phyloP scores from a whole-genome alignment of 2,888 invertebrate species.

The Pantelozetes paolii region DNA sequence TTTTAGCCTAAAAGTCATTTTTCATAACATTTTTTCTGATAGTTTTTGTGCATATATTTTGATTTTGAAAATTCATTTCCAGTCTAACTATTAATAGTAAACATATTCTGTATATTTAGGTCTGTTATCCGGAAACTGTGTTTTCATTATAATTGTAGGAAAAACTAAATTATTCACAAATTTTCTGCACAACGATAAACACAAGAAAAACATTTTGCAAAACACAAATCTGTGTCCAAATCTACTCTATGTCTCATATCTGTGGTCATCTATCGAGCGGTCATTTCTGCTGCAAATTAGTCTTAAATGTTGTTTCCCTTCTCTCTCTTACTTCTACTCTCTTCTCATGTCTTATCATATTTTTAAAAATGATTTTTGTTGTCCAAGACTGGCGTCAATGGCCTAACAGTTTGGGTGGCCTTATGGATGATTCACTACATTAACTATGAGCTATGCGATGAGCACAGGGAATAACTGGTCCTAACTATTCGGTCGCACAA shows the following conservation, averaged over 20 bases:
- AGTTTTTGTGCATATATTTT: no score
- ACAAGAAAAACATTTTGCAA: no score
- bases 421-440: constrained; percentile 31
- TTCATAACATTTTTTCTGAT: no score
- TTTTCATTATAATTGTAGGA: no score
- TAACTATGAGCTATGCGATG: constrained; percentile 24
- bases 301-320: not conserved
- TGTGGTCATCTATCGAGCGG: constrained; percentile 24
- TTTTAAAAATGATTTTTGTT: not conserved
- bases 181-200: no score
- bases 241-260: not conserved
- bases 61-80: no score
- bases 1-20: no score
- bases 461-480: not conserved
- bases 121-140: no score
- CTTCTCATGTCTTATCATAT: not conserved
- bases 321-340: not conserved
- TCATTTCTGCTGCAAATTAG: not conserved
- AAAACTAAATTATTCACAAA: no score
- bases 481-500: not conserved
- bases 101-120: no score
- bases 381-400: constrained; percentile 30
- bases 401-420: constrained; percentile 34
- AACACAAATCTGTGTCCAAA: not conserved
- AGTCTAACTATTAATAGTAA: no score